Evolutionary conservation across 2,888 invertebrate genomes (phyloP).

Genomic region (Acholoe squamosa): DNA sequence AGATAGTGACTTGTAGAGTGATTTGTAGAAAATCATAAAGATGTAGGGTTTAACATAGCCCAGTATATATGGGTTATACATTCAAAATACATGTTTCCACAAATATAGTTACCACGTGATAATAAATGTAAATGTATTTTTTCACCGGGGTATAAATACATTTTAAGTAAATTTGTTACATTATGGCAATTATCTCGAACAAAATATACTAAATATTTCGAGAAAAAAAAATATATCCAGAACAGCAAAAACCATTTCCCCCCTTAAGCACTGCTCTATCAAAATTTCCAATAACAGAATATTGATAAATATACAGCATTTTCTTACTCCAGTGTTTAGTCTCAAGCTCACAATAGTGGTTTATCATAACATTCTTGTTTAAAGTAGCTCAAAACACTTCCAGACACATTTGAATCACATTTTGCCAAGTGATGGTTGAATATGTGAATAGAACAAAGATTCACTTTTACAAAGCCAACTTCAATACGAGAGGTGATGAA

Average conservation of each 20-base stretch:
- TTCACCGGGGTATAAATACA: slow-evolving; percentile 39
- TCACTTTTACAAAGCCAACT: too few species aligned
- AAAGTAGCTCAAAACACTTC: neutral
- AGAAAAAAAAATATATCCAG: slow-evolving; percentile 30
- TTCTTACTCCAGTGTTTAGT: neutral
- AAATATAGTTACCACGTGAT: neutral
- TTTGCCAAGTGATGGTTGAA: neutral
- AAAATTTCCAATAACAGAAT: neutral
- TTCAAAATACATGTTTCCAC: neutral
- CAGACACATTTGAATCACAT: neutral
- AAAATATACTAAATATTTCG: neutral
- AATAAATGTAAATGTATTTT: slow-evolving; percentile 10
- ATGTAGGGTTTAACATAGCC: neutral
- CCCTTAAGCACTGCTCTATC: slow-evolving; percentile 5
- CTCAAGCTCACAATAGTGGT: neutral
- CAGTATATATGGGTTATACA: slow-evolving; percentile 13
- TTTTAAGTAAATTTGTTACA: neutral
- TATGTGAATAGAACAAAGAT: neutral
- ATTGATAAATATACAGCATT: neutral
- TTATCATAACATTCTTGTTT: neutral
- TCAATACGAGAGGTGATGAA: too few species aligned
- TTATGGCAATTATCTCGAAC: slow-evolving; percentile 15
- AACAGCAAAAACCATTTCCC: slow-evolving; percentile 27
- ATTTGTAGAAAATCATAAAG: slow-evolving; percentile 15
- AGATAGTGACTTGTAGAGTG: neutral